These are phyloP conservation scores for Pyrgilauda ruficollis DNA, from an alignment of 2,113 vertebrate species.

Conservation along the genomic window DNA sequence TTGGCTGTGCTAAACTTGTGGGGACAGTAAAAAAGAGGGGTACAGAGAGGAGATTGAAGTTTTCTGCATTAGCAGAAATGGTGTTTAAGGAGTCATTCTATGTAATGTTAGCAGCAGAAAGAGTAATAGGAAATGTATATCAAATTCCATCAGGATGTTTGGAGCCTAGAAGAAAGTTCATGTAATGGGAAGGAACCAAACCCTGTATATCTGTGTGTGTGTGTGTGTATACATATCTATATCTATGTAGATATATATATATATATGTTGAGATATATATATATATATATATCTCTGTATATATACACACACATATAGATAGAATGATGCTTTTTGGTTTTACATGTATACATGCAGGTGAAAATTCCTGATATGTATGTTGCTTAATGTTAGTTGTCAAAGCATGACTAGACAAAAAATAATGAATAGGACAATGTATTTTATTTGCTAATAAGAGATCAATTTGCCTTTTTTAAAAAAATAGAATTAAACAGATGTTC, in stretches of 20 bases:
- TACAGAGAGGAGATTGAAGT: neutral
- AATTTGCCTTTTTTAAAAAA: neutral
- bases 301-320: rapidly evolving
- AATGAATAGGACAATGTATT: neutral
- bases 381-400: neutral
- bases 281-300: no score
- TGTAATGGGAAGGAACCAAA: neutral
- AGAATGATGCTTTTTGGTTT: neutral
- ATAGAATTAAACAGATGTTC: neutral
- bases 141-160: neutral
- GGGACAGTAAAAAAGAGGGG: neutral
- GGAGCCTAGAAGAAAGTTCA: neutral
- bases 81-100: neutral
- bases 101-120: neutral
- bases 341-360: neutral
- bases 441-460: neutral
- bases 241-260: no score
- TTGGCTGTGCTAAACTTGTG: neutral
- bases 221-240: no score
- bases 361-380: neutral
- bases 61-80: neutral
- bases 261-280: no score
- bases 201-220: neutral
- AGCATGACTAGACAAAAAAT: neutral
- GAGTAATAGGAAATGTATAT: neutral